These are phyloP conservation scores for Octopus bimaculoides DNA, from an alignment of 1,140 invertebrate species.

Conservation along the genomic window DNA sequence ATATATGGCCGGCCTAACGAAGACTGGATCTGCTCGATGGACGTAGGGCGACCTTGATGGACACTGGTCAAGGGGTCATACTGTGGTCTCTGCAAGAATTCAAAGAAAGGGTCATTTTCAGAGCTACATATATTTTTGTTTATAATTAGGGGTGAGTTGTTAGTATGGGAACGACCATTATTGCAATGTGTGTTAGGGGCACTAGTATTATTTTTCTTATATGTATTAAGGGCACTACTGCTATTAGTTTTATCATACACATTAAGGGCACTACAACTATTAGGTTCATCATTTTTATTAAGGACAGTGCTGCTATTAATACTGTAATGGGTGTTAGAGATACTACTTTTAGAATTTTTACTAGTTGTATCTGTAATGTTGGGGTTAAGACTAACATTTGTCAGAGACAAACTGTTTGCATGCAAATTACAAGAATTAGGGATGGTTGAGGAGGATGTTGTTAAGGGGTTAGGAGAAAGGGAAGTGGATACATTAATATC, in stretches of 20 bases:
- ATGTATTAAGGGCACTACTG: too few relatives aligned
- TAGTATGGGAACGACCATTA: not conserved
- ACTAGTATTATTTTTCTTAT: not conserved
- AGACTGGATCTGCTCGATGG: constrained; percentile 2
- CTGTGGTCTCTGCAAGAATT: constrained; percentile 18
- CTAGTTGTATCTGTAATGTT: too few relatives aligned
- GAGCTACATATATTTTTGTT: constrained; percentile 2
- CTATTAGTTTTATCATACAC: too few relatives aligned
- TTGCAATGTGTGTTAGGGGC: not conserved
- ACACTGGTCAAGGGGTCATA: constrained; percentile 2
- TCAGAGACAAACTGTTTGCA: too few relatives aligned
- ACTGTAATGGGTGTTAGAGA: not conserved
- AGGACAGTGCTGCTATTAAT: not conserved
- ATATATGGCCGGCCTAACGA: not conserved
- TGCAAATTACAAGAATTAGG: too few relatives aligned
- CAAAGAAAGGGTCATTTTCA: constrained; percentile 14
- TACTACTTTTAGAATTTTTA: not conserved
- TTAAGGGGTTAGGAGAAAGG: not conserved
- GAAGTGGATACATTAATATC: not conserved
- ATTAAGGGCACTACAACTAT: too few relatives aligned
- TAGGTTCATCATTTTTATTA: too few relatives aligned
- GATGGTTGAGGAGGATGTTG: not conserved
- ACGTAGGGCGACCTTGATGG: constrained; percentile 1
- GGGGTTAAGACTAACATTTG: too few relatives aligned
- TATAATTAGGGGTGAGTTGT: not conserved